Base-by-base conservation (phyloP, 1,140 invertebrate genomes). In the Probaryconus sp. region DNA sequence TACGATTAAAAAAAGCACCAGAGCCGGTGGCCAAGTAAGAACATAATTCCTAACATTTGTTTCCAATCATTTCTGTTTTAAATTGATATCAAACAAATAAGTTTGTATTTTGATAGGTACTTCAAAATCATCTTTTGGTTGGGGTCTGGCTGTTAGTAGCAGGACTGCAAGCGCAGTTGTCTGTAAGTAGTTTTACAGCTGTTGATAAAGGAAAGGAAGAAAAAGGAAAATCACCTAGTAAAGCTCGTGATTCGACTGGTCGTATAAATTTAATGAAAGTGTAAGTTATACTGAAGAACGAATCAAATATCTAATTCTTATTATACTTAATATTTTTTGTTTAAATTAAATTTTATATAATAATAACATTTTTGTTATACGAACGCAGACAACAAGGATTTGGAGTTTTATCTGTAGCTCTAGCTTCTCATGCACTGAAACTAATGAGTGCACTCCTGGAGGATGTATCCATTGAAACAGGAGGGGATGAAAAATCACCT, bases 91-190 rank as follows among this genome's bases (percentile, higher is more conserved):
- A n/a, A n/a, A n/a, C n/a, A n/a, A n/a, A n/a, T n/a, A n/a, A 30
- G 14, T 55, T 72, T 42, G 63, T 43, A 58, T 60, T 65, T 77
- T 85, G 80, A 7, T 82, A 95, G 92, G 91, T 95, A 64, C 91
- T 94, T 63, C 96, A 97, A 88, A 98, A 97, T 88, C 92, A 97
- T 80, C 88, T 96, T 37, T 90, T 96, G 82, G 92, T 96, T 70
- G 95, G 95, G 5, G 92, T 93, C 0, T 97, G 96, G 96, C 89
- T 97, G 16, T 83, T 97, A 9, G 89, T 96, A 10, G 93, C 93
- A 48, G 96, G 96, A 5, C 88, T 97, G n/a, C 95, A 97, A 84
- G 89, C 90, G 24, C 91, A 92, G 71, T 79, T 92, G 14, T 88
- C 89, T 2, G 87, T 89, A 0, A 91, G 90, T 48, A 91, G 89